Evolutionary conservation across 2,888 invertebrate species (phyloP).

Genomic region (Rhamphomyia laevipes): DNA sequence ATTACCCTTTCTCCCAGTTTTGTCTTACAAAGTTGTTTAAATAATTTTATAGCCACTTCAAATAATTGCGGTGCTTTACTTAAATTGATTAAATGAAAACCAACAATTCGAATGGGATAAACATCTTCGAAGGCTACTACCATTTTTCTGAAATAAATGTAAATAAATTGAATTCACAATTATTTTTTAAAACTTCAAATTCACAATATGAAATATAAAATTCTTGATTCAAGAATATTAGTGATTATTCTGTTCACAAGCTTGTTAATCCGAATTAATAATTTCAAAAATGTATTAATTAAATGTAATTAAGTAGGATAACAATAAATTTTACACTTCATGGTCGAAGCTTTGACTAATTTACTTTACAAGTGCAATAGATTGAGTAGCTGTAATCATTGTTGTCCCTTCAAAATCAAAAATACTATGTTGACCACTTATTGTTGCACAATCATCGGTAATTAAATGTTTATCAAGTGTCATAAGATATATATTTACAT

Average conservation of each 20-base stretch:
- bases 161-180: too few relatives aligned
- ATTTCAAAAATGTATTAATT: too few relatives aligned
- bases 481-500: slow-evolving; percentile 12
- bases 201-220: too few relatives aligned
- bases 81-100: slow-evolving; percentile 43
- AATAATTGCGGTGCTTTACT: slow-evolving; percentile 41
- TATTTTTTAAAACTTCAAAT: too few relatives aligned
- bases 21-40: slow-evolving; percentile 44
- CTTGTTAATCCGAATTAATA: too few relatives aligned
- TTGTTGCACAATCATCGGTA: slow-evolving; percentile 42
- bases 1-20: slow-evolving; percentile 45
- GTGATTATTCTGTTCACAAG: too few relatives aligned
- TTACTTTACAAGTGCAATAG: slow-evolving; percentile 44
- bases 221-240: too few relatives aligned
- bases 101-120: slow-evolving; percentile 46
- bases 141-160: slow-evolving; percentile 12
- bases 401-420: slow-evolving; percentile 42
- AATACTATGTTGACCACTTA: slow-evolving; percentile 39
- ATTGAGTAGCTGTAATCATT: slow-evolving; percentile 41
- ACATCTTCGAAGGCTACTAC: slow-evolving; percentile 38
- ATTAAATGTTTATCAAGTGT: slow-evolving; percentile 37
- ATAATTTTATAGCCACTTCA: slow-evolving; percentile 42
- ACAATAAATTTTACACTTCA: too few relatives aligned
- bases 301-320: too few relatives aligned
- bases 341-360: too few relatives aligned